Conservation (phyloP, 2,888 invertebrate species). For the Cotesia congregata region DNA sequence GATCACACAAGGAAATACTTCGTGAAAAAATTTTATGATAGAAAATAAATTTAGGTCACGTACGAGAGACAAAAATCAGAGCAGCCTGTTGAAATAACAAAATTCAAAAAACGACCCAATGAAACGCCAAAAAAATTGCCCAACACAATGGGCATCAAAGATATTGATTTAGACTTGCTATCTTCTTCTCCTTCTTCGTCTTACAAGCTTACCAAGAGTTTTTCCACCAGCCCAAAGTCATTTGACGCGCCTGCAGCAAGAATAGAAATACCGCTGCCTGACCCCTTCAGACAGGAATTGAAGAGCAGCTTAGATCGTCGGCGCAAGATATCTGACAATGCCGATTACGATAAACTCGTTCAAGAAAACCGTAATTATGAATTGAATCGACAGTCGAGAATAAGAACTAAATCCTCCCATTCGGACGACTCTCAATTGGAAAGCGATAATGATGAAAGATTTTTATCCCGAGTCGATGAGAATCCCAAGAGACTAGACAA, state of each 20-base stretch:
- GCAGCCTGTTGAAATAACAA: neutral
- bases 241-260: conserved; percentile 43
- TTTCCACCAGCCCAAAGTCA: conserved; percentile 54
- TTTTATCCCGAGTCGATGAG: conserved; percentile 12
- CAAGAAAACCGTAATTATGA: conserved; percentile 16
- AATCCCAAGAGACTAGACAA: conserved; percentile 32
- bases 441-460: conserved; percentile 44
- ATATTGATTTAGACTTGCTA: conserved; percentile 6
- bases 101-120: conserved; percentile 19
- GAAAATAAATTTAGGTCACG: too few species aligned
- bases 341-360: conserved; percentile 27
- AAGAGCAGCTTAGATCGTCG: conserved; percentile 51
- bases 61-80: conserved; percentile 30
- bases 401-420: conserved; percentile 45
- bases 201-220: conserved; percentile 46
- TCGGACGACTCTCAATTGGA: conserved; percentile 49
- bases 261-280: conserved; percentile 51
- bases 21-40: too few species aligned
- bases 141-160: conserved; percentile 1
- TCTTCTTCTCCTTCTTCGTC: conserved; percentile 1
- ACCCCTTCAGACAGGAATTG: conserved; percentile 58
- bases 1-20: too few species aligned
- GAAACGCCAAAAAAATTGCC: conserved; percentile 30
- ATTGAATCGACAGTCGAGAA: conserved; percentile 22
- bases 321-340: conserved; percentile 38